Evolutionary conservation across 2,888 invertebrate genomes (phyloP).

Genomic region (Parnassius apollo): DNA sequence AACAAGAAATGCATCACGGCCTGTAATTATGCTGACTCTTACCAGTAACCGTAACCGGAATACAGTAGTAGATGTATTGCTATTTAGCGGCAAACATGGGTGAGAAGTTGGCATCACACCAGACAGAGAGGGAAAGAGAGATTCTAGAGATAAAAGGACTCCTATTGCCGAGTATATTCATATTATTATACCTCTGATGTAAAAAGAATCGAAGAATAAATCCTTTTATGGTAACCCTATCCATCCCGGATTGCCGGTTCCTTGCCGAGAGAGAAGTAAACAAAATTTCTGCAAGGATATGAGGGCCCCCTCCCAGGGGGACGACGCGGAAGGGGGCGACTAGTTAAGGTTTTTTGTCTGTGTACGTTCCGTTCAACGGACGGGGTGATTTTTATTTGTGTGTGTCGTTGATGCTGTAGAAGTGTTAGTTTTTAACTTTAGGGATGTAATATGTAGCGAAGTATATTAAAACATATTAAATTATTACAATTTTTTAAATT

Average conservation of each 20-base stretch:
- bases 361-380: slow-evolving; percentile 43
- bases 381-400: slow-evolving; percentile 62
- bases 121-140: too few species aligned
- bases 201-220: background rate
- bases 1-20: too few species aligned
- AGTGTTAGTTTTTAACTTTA: slow-evolving; percentile 31
- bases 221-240: slow-evolving; percentile 20
- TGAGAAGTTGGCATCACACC: too few species aligned
- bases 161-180: too few species aligned
- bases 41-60: too few species aligned
- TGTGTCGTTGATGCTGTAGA: slow-evolving; percentile 39
- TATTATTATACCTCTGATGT: background rate
- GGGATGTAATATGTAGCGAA: slow-evolving; percentile 1
- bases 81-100: too few species aligned
- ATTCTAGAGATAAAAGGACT: too few species aligned
- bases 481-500: too few species aligned
- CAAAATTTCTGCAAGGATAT: slow-evolving; percentile 80
- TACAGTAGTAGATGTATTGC: too few species aligned
- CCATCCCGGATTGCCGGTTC: slow-evolving; percentile 59
- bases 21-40: too few species aligned
- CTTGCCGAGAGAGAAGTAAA: slow-evolving; percentile 77
- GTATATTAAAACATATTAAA: too few species aligned
- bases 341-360: slow-evolving; percentile 76
- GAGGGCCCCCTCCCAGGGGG: slow-evolving; percentile 49
- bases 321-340: slow-evolving; percentile 33